Evolutionary conservation across 1,140 invertebrate species (phyloP).

Genomic region (Brachystomella parvula): DNA sequence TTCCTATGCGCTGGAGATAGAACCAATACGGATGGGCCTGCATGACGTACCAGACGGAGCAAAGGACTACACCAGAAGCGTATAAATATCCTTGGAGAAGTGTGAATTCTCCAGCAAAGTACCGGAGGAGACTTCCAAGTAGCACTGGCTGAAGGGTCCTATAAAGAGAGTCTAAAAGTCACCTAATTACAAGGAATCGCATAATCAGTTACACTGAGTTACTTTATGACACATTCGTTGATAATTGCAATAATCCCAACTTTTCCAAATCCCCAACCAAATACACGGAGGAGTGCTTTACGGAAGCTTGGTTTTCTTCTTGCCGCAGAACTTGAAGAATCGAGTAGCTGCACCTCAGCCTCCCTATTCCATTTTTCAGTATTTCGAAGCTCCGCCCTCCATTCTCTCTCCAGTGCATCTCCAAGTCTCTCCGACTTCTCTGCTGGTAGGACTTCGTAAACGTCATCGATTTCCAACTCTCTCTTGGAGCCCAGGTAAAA

Average conservation of each 20-base stretch:
- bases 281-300: slow-evolving; percentile 41
- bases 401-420: slow-evolving; percentile 18
- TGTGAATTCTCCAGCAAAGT: slow-evolving; percentile 46
- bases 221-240: slow-evolving; percentile 41
- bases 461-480: slow-evolving; percentile 25
- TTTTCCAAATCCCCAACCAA: slow-evolving; percentile 43
- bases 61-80: slow-evolving; percentile 15
- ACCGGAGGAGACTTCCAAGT: slow-evolving; percentile 61
- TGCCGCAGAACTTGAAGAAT: neutral
- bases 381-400: slow-evolving; percentile 14
- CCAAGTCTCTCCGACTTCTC: slow-evolving; percentile 23
- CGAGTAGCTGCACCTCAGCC: neutral
- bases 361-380: neutral
- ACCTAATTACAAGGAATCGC: neutral
- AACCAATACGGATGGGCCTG: slow-evolving; percentile 53
- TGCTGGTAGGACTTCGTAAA: slow-evolving; percentile 23
- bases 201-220: neutral
- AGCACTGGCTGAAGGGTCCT: slow-evolving; percentile 65
- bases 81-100: slow-evolving; percentile 17
- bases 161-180: slow-evolving; percentile 24
- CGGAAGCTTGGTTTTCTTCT: slow-evolving; percentile 39
- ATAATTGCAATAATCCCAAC: slow-evolving; percentile 44
- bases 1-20: slow-evolving; percentile 45
- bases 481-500: slow-evolving; percentile 23
- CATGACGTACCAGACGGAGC: slow-evolving; percentile 41